Conservation (phyloP, 2,113 vertebrate species). For the Oryzias javanicus region DNA sequence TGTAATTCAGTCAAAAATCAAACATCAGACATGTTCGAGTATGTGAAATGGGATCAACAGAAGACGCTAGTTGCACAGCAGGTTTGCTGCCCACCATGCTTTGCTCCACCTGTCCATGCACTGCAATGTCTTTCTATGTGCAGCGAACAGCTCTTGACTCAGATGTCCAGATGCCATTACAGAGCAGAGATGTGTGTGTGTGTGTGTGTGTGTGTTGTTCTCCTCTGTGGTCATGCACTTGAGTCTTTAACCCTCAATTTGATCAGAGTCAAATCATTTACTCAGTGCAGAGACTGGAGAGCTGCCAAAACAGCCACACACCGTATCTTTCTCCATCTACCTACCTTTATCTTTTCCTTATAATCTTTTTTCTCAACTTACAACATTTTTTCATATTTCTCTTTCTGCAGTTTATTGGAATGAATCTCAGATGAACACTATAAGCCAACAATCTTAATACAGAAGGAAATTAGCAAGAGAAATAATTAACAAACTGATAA, state of each 20-base stretch:
- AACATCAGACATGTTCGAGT: constrained; percentile 8
- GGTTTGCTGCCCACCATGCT: constrained; percentile 49
- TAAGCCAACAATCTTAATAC: constrained; percentile 43
- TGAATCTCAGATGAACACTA: constrained; percentile 57
- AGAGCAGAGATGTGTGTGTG: constrained; percentile 11
- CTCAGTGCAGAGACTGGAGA: constrained; percentile 33
- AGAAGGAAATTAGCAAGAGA: constrained; percentile 49
- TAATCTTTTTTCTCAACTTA: constrained; percentile 8
- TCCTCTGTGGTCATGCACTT: constrained; percentile 14
- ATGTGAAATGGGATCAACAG: constrained; percentile 50
- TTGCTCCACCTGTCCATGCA: constrained; percentile 45
- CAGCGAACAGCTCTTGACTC: constrained; percentile 2
- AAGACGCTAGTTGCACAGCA: constrained; percentile 48
- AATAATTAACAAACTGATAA: constrained; percentile 65
- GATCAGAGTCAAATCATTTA: constrained; percentile 47
- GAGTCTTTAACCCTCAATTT: constrained; percentile 55
- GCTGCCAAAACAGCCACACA: constrained; percentile 11
- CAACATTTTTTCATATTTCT: constrained; percentile 7
- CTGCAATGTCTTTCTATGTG: constrained; percentile 9
- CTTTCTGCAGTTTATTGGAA: constrained; percentile 43
- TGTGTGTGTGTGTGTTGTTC: constrained; percentile 3
- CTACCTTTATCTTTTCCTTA: constrained; percentile 2
- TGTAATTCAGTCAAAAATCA: constrained; percentile 14
- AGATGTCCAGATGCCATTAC: constrained; percentile 38
- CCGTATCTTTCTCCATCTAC: background rate